Conservation (phyloP, 2,797 vertebrate species). For the Margarornis squamiger region DNA sequence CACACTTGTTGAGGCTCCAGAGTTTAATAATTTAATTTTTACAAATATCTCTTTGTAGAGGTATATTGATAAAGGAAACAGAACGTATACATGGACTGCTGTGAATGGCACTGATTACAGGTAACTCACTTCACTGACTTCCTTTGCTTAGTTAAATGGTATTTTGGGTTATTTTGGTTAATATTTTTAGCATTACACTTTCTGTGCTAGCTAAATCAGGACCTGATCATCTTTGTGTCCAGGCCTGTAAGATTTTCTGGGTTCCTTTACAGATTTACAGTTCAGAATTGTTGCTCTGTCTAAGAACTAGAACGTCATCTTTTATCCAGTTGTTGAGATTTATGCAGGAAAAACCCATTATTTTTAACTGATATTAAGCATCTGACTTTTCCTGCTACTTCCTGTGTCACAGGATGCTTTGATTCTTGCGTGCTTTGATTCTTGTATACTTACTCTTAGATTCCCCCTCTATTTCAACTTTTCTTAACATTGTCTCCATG, state of each 20-base stretch:
- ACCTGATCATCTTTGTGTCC: neutral
- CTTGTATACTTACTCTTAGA: neutral
- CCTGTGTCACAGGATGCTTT: neutral
- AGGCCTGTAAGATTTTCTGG: neutral
- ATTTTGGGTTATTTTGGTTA: neutral
- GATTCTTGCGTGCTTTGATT: neutral
- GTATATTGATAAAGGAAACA: slow-evolving; percentile 93
- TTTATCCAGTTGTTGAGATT: neutral
- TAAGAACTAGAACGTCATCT: neutral
- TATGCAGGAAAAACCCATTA: neutral
- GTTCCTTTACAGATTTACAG: neutral
- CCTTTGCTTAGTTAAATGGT: neutral
- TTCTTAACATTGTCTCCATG: neutral
- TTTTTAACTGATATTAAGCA: neutral
- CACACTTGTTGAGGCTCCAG: neutral
- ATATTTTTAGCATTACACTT: neutral
- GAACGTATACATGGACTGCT: slow-evolving; percentile 94
- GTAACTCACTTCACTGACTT: slow-evolving; percentile 67
- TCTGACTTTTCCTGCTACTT: neutral
- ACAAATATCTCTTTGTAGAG: slow-evolving; percentile 79
- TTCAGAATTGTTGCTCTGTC: neutral
- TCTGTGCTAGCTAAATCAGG: neutral
- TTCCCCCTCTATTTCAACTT: neutral
- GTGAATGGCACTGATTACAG: slow-evolving; percentile 99
- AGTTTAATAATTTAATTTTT: neutral